Base-by-base conservation (phyloP, 2,797 vertebrate genomes). In the Tamandua tetradactyla region DNA sequence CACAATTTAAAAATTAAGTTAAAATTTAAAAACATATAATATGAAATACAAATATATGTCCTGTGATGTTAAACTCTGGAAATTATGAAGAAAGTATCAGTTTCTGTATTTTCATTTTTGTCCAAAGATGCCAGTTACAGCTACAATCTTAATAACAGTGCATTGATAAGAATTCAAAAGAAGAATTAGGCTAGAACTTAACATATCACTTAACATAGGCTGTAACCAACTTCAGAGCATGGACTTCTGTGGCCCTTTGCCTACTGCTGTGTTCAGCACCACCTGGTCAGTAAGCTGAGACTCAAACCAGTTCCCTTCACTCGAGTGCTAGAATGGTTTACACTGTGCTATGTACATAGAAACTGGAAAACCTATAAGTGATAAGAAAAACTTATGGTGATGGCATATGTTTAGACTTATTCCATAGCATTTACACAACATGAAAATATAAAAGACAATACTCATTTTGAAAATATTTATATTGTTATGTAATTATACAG, bases 371-470 rank as follows among this genome's bases (percentile, higher is more conserved):
- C 99, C 97, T 96, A 97, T 94, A 97, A 97, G 98, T 98, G 98
- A 98, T 98, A 98, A 98, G 96, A 96, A 98, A 98, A 98, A 98
- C 98, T 98, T 96, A 98, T 98, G 98, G 98, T 96, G 95, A 98
- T 96, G 98, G 98, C 98, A 98, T 52, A 52, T 20, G 17, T 55
- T 55, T 99, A 98, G 98, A 98, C 98, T 98, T 98, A 98, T 98
- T 99, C 98, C 97, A 97, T 98, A 97, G 98, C 97, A 97, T 98
- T 99, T 99, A 99, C 98, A 97, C 98, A 98, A 99, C 99, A 99
- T 99, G 98, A 99, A 98, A 98, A 98, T 98, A 98, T 98, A 98
- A 98, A 98, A 98, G 98, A 98, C 98, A 99, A 98, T 97, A 94
- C 98, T 98, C 98, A 98, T 98, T 98, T 98, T 98, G 98, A 98